phyloP scores from a whole-genome alignment of 2,888 invertebrate species.

The Pseudeuparius sepicola region DNA sequence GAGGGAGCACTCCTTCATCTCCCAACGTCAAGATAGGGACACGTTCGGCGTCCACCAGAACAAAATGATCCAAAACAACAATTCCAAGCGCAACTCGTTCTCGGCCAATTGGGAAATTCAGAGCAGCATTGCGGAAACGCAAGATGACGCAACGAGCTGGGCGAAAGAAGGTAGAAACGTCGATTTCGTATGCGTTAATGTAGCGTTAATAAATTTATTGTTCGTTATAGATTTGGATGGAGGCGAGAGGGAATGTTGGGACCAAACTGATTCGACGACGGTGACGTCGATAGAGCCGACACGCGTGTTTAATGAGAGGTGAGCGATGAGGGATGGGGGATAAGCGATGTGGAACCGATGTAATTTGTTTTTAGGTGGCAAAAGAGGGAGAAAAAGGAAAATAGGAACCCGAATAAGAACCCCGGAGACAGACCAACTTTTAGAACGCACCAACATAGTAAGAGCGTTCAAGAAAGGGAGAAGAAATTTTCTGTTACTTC shows the following conservation, averaged over 20 bases:
- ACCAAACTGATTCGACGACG: slow-evolving; percentile 39
- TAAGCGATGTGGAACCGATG: too few species aligned
- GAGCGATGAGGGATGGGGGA: too few species aligned
- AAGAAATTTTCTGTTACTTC: slow-evolving; percentile 63
- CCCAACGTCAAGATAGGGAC: slow-evolving; percentile 58
- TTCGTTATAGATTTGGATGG: too few species aligned
- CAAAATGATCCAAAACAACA: slow-evolving; percentile 33
- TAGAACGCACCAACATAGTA: slow-evolving; percentile 55
- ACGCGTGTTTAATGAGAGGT: slow-evolving; percentile 30
- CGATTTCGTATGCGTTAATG: too few species aligned
- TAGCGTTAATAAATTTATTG: too few species aligned
- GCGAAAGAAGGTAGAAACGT: slow-evolving; percentile 32
- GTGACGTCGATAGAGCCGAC: slow-evolving; percentile 36
- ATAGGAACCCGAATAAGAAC: slow-evolving; percentile 29
- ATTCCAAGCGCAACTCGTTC: slow-evolving; percentile 38
- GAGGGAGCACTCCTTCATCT: slow-evolving; percentile 54
- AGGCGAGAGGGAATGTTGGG: slow-evolving; percentile 37
- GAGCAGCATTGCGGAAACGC: slow-evolving; percentile 34
- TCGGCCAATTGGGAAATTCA: slow-evolving; percentile 40
- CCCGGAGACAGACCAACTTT: slow-evolving; percentile 54
- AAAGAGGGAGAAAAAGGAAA: slow-evolving; percentile 31
- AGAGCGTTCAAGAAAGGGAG: slow-evolving; percentile 55
- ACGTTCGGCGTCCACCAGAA: slow-evolving; percentile 66
- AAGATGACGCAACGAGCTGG: slow-evolving; percentile 43
- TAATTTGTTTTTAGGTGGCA: slow-evolving; percentile 34